Percentiles rank a stretch among this genome's conserved stretches.
phyloP scores from a whole-genome alignment of 2,113 vertebrate genomes.

The Fregetta grallaria region DNA sequence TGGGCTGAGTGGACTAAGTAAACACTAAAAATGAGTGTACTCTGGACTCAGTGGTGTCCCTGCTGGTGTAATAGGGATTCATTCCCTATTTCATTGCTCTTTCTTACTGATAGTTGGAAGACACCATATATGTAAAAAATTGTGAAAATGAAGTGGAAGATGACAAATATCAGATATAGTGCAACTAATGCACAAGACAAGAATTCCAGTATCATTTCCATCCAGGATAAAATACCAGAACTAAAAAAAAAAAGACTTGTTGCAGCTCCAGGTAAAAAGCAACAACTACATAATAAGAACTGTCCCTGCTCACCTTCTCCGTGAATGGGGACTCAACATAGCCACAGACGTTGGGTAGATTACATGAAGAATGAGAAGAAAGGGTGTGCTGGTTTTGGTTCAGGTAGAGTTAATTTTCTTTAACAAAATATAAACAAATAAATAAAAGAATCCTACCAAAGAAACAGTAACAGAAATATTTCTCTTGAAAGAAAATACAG shows the following conservation, averaged over 20 bases:
- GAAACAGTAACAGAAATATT: neutral
- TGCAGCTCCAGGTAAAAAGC: neutral
- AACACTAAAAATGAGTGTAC: neutral
- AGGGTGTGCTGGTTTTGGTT: neutral
- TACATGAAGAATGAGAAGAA: neutral
- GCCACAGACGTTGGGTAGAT: fast-evolving
- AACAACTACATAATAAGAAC: neutral
- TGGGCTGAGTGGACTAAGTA: neutral
- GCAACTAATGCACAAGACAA: neutral
- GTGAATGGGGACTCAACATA: neutral
- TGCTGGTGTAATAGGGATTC: fast-evolving
- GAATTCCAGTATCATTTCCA: neutral
- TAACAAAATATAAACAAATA: neutral
- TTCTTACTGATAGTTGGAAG: neutral
- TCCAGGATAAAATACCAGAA: neutral
- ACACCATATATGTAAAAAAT: fast-evolving
- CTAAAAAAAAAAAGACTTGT: neutral
- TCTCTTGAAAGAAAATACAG: neutral
- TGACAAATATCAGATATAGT: neutral
- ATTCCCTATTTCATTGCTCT: fast-evolving
- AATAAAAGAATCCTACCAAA: neutral
- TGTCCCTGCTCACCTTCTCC: neutral
- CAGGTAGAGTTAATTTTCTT: neutral
- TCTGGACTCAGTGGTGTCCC: neutral
- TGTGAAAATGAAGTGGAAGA: neutral